A percentile compares a stretch with the other conserved stretches of the same genome.
Conservation (phyloP, 2,113 vertebrate genomes). For the Manacus vitellinus region DNA sequence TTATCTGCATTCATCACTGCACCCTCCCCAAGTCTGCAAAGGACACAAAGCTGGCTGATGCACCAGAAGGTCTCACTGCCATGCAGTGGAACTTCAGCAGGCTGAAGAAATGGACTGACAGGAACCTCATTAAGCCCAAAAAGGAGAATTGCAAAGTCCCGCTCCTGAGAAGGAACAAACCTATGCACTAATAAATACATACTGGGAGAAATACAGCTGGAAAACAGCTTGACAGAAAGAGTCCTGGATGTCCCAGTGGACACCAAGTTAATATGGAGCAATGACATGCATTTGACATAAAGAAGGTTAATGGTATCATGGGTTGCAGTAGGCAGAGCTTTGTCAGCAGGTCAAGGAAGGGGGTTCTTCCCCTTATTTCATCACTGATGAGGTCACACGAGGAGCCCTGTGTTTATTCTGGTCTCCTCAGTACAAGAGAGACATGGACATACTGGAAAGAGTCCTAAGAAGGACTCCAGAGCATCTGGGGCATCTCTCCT, state of each 20-base stretch:
- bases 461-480: background rate
- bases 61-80: accelerated
- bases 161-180: background rate
- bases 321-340: background rate
- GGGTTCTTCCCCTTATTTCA: background rate
- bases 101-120: background rate
- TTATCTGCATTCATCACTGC: background rate
- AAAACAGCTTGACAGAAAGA: background rate
- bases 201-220: background rate
- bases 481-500: background rate
- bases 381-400: background rate
- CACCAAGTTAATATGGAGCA: background rate
- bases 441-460: background rate
- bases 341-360: background rate
- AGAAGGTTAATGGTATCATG: background rate
- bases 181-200: background rate
- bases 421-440: background rate
- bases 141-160: background rate
- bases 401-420: background rate
- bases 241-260: background rate
- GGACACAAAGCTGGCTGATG: background rate
- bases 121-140: background rate
- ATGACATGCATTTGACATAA: background rate
- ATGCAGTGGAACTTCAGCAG: background rate
- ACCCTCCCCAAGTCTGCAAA: background rate